Conservation (phyloP, 2,113 vertebrate species). For the Romanogobio albipinnatus region DNA sequence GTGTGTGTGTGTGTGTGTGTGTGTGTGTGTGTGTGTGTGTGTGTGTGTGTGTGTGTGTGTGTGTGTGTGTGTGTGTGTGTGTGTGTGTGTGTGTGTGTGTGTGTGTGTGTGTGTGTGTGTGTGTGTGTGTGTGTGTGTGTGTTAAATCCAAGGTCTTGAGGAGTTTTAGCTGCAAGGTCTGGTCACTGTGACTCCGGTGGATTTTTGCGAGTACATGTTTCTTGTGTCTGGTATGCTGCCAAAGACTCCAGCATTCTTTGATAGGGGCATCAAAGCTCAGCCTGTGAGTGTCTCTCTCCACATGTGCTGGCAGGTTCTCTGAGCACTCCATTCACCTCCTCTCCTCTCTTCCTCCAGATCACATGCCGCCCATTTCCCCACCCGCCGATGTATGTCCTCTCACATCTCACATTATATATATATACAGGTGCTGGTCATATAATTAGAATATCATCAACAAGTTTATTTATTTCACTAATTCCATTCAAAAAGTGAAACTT, state of each 20-base stretch:
- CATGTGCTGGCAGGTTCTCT: slow-evolving; percentile 64
- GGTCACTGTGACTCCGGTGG: slow-evolving; percentile 54
- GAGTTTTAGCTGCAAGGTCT: slow-evolving; percentile 48
- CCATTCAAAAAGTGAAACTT: too few relatives aligned
- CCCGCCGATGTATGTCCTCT: slow-evolving; percentile 54
- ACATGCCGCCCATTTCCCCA: slow-evolving; percentile 7
- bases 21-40: not conserved
- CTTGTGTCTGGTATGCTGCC: slow-evolving; percentile 67
- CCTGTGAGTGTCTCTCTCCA: slow-evolving; percentile 65
- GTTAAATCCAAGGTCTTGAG: not conserved
- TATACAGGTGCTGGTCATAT: too few relatives aligned
- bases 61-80: not conserved
- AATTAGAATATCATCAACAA: too few relatives aligned
- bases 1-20: not conserved
- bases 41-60: not conserved
- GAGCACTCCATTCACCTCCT: slow-evolving; percentile 51
- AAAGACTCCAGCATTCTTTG: slow-evolving; percentile 74
- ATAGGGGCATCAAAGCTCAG: slow-evolving; percentile 75
- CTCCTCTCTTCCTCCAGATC: slow-evolving; percentile 50
- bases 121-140: not conserved
- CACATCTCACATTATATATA: not conserved
- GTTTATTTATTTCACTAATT: too few relatives aligned
- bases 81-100: not conserved
- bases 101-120: not conserved
- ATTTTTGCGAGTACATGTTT: slow-evolving; percentile 62